Percentiles rank a stretch among this genome's conserved stretches.
Conservation (phyloP, 2,113 vertebrate species). For the Sus scrofa region T2T-Sscrofa CM000830.6:124733001-124733500, state of each 20-base stretch:
- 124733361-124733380: background rate
- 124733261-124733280: too few relatives aligned
- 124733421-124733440: background rate
- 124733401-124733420: background rate
- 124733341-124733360: background rate
- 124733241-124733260: too few relatives aligned
- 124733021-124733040: background rate
- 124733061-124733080: background rate
- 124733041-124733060: background rate
- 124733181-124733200: too few relatives aligned
- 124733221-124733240: too few relatives aligned
- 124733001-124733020: background rate
- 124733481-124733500: background rate
- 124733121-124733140: too few relatives aligned
- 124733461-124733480: conserved; percentile 19
- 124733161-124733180: too few relatives aligned
- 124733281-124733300: too few relatives aligned
- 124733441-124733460: background rate
- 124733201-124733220: too few relatives aligned
- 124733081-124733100: too few relatives aligned
- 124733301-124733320: too few relatives aligned
- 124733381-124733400: background rate
- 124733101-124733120: too few relatives aligned
- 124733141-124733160: too few relatives aligned
- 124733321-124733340: background rate